Base-by-base conservation (phyloP, 2,797 vertebrate species). In the Tapirus indicus region DNA sequence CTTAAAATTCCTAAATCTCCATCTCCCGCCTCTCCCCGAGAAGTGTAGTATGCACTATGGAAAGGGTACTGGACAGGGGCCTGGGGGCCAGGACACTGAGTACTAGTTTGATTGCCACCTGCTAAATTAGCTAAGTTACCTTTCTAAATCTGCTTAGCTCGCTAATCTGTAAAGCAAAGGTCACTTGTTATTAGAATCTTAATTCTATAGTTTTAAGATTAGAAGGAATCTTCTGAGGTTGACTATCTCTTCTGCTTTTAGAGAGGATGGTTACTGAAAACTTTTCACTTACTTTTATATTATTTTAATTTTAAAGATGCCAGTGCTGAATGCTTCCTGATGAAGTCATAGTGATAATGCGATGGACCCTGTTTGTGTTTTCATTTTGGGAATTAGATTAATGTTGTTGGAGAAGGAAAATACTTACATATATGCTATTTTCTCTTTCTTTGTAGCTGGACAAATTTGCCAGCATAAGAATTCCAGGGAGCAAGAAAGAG, bases 401-500 rank as follows among this genome's bases (percentile, higher is more conserved):
- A 47, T 60, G 16, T 60, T 83, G 41, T 49, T 71, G 47, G 1
- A 41, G 84, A 80, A 90, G 56, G 62, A 89, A 52, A 66, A 47
- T 97, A 68, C 14, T 98, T 86, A 97, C 1, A 58, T 27, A 4
- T 84, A 16, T 96, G 54, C 25, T 91, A 4, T 91, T 95, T 96
- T 92, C 2, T 91, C 35, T 94, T 97, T 95, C 23, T 78, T 89
- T 91, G 54, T 92, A 99, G 99, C 97, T 99, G 99, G 99, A 99
- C 98, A 99, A 99, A 98, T 99, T 99, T 98, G 99, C 99, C 96
- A 99, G 99, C 96, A 99, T 99, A 98, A 99, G 99, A 93, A 99
- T 99, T 95, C 99, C 99, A 6, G 99, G 99, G 56, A 99, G 99
- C 97, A 99, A 99, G 98, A 99, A 99, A 97, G 99, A 99, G 72